Evolutionary conservation across 1,140 invertebrate species (phyloP).

Genomic region (Nephotettix cincticeps): DNA sequence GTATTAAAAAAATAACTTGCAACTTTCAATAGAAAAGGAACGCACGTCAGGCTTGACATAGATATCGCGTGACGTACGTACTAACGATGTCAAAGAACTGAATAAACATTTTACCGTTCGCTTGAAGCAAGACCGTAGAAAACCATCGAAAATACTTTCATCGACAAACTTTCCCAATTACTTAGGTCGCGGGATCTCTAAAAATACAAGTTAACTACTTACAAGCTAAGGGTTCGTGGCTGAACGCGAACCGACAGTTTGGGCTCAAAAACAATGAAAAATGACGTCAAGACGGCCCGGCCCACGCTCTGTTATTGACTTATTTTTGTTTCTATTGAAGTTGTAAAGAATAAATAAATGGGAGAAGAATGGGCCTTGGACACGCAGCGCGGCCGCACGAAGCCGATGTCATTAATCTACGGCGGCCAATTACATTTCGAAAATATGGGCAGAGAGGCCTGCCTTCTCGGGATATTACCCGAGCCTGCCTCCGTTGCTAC

Average conservation of each 20-base stretch:
- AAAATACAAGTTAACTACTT: constrained; percentile 12
- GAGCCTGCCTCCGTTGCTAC: neutral
- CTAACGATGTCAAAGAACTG: too few relatives aligned
- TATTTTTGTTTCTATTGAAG: constrained; percentile 13
- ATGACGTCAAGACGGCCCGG: constrained; percentile 9
- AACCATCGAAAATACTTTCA: too few relatives aligned
- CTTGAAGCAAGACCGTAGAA: too few relatives aligned
- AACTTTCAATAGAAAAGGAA: too few relatives aligned
- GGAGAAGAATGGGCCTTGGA: constrained; percentile 7
- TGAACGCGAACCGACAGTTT: neutral
- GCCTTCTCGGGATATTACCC: neutral
- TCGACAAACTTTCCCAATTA: constrained; percentile 18
- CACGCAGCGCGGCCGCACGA: constrained; percentile 13
- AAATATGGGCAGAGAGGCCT: constrained; percentile 3
- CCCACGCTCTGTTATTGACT: constrained; percentile 13
- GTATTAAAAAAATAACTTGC: too few relatives aligned
- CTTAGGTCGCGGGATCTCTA: neutral
- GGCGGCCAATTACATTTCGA: constrained; percentile 12
- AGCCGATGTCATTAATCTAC: neutral
- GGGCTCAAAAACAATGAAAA: constrained; percentile 2
- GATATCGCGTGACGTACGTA: too few relatives aligned
- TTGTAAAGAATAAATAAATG: constrained; percentile 28
- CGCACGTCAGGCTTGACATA: too few relatives aligned
- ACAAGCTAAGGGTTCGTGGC: too few relatives aligned
- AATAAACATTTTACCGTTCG: too few relatives aligned